Base-by-base conservation (phyloP, 2,113 vertebrate genomes). In the Pollachius pollachius region DNA sequence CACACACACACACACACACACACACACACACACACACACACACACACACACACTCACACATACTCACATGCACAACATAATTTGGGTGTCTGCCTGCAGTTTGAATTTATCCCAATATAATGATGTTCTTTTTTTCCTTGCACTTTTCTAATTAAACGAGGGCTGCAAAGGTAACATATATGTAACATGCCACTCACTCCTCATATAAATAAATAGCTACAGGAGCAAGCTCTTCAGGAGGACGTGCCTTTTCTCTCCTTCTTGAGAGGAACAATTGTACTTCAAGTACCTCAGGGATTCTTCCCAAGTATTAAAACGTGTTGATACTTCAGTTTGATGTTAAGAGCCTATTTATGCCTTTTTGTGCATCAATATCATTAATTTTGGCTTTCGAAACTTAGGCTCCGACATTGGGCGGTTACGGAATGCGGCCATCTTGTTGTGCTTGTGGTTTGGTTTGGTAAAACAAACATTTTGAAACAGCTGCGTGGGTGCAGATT, bases 111-210 rank as follows among this genome's bases (percentile, higher is more conserved):
- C 70, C 74, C 74, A 19, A 71, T 73, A 65, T 78, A 84, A 86
- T 83, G 75, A 78, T 82, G 74, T 80, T 82, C 63, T 72, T 82
- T 85, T 84, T 65, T 52, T 16, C 5, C 21, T 61, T 78, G 68
- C 64, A 77, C 86, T 69, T 84, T 41, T 65, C 78, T 88, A 81
- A 89, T 84, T 83, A 78, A 84, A 86, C 79, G 37, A 60, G 84
- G 60, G 68, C 72, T 80, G 71, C 69, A 73, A 74, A 78, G 78
- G 82, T 87, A 82, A 79, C 65, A 79, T 73, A 75, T 86, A 68
- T 18, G 48, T 77, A 73, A 79, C 66, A 68, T 77, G 71, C 72
- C 73, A 79, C 72, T 80, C 77, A 84, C 80, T 85, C 81, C 74
- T 83, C 73, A 74, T 74, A 69, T 56, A 63, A 73, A 69, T 71